Evolutionary conservation across 2,113 vertebrate species (phyloP).

Genomic region (Panurus biarmicus): DNA sequence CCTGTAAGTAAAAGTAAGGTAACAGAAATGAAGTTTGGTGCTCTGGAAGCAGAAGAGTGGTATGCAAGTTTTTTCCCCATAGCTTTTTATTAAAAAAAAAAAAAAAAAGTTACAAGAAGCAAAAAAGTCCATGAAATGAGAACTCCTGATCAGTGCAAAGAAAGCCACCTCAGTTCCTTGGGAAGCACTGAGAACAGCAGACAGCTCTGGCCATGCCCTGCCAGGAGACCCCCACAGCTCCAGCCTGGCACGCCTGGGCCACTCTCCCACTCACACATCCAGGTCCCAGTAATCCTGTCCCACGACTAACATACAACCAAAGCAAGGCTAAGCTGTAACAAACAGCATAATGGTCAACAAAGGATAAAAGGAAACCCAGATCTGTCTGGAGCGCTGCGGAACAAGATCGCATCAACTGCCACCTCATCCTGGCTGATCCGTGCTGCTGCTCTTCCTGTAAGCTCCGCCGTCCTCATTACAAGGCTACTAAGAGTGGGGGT

Average conservation of each 20-base stretch:
- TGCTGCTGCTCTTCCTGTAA: neutral
- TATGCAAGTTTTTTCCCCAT: fast-evolving
- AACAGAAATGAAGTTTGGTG: neutral
- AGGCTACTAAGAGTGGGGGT: neutral
- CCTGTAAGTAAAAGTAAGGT: neutral
- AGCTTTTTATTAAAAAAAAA: neutral
- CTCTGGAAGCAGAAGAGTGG: neutral
- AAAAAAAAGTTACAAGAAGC: neutral
- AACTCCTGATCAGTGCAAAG: neutral
- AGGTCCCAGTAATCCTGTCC: neutral
- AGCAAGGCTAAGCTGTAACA: neutral
- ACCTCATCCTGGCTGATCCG: neutral
- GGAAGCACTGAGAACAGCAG: fast-evolving
- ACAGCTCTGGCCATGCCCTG: neutral
- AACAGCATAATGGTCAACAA: neutral
- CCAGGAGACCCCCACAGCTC: neutral
- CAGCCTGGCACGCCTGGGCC: fast-evolving
- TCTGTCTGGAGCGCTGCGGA: fast-evolving
- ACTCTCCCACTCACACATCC: neutral
- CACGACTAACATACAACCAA: fast-evolving
- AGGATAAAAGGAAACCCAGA: neutral
- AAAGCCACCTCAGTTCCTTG: neutral
- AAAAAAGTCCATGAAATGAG: neutral
- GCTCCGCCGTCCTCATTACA: neutral
- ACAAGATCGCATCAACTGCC: fast-evolving